Conservation (phyloP, 2,113 vertebrate genomes). For the Ceuthmochares aereus region DNA sequence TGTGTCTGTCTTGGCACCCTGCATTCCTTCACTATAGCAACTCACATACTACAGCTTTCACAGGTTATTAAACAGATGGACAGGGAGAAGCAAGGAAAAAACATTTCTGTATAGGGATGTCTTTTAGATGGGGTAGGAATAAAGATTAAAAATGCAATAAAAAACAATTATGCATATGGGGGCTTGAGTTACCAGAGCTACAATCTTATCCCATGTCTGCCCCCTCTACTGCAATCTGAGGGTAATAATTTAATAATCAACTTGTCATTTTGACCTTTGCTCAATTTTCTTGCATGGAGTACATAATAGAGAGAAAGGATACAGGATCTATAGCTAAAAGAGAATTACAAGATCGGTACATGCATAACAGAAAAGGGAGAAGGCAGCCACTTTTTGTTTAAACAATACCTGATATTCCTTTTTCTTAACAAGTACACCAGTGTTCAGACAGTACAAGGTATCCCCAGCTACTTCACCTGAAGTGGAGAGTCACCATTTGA, state of each 20-base stretch:
- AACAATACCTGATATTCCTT: neutral
- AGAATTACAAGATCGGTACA: neutral
- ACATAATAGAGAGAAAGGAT: neutral
- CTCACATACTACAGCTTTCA: neutral
- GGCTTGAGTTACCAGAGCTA: neutral
- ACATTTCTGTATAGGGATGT: neutral
- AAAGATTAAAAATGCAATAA: neutral
- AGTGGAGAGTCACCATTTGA: neutral
- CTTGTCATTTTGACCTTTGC: neutral
- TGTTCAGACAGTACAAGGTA: neutral
- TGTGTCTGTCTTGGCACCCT: neutral
- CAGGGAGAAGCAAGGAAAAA: neutral
- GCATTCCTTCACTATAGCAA: neutral
- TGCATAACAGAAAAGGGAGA: neutral
- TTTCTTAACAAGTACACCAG: neutral
- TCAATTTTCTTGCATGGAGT: neutral
- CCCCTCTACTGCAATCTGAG: neutral
- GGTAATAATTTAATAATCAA: neutral
- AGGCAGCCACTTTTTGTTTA: neutral
- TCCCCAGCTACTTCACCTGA: neutral
- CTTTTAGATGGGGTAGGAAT: neutral
- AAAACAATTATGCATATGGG: neutral
- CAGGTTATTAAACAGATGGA: neutral
- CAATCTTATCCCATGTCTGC: neutral
- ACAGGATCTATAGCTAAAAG: neutral